Conservation (phyloP, 2,797 vertebrate genomes). For the Phoxinus dragarum region DNA sequence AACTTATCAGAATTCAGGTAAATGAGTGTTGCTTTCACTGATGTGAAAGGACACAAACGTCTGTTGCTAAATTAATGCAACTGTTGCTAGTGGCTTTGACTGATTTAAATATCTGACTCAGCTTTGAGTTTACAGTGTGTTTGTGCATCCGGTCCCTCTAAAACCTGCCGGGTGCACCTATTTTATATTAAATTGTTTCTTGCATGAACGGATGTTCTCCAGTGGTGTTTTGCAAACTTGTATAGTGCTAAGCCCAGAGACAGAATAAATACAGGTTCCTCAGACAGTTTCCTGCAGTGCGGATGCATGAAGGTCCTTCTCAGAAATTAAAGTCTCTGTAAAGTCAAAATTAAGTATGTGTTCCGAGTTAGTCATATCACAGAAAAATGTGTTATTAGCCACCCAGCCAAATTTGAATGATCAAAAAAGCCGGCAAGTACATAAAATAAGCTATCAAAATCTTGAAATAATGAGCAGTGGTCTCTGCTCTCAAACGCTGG, state of each 20-base stretch:
- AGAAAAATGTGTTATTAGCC: too few species aligned
- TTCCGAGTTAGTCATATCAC: too few species aligned
- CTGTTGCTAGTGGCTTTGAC: slow-evolving; percentile 1
- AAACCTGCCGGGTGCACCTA: not conserved
- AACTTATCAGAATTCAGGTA: not conserved
- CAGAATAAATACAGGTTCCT: not conserved
- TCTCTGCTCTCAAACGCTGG: too few species aligned
- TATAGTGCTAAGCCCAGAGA: not conserved
- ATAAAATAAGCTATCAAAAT: too few species aligned
- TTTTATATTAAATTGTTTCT: not conserved
- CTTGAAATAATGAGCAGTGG: too few species aligned
- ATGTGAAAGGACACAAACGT: not conserved
- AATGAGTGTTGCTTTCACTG: not conserved
- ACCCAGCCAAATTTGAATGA: too few species aligned
- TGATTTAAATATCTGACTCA: slow-evolving; percentile 22
- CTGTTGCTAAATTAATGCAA: not conserved
- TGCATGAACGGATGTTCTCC: not conserved
- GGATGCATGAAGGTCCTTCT: not conserved
- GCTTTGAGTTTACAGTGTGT: not conserved
- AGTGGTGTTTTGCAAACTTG: not conserved
- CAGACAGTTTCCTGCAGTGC: not conserved
- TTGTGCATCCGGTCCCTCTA: slow-evolving; percentile 9
- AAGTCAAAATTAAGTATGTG: too few species aligned
- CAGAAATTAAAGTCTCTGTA: too few species aligned
- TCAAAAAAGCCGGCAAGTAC: too few species aligned